These are phyloP conservation scores for Calyptomena viridis DNA, from an alignment of 2,113 vertebrate genomes.

Conservation along the genomic window DNA sequence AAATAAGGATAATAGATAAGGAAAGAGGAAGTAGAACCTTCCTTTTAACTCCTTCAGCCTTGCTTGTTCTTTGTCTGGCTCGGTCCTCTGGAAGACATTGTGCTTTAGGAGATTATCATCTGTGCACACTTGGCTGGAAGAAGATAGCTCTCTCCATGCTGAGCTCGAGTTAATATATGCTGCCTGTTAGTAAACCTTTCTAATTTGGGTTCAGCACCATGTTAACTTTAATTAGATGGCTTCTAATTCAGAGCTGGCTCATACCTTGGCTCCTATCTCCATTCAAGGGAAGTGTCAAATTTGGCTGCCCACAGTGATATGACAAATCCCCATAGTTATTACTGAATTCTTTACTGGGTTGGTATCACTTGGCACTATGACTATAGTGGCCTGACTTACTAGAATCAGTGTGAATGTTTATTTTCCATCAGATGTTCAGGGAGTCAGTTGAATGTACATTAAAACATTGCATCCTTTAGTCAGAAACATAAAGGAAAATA, in stretches of 20 bases:
- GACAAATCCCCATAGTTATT: background rate
- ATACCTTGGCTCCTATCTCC: background rate
- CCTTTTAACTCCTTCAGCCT: background rate
- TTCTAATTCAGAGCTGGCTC: slow-evolving; percentile 12
- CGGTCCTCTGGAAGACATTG: background rate
- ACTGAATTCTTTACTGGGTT: background rate
- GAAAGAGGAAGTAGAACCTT: background rate
- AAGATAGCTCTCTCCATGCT: background rate
- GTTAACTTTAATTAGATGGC: slow-evolving; percentile 41
- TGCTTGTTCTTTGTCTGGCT: background rate
- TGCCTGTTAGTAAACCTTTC: background rate
- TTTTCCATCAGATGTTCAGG: background rate
- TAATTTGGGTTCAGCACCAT: slow-evolving; percentile 10
- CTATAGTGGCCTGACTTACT: background rate
- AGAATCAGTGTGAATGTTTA: background rate
- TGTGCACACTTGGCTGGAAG: background rate
- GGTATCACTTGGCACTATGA: background rate
- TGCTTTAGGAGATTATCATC: background rate
- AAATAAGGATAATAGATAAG: background rate
- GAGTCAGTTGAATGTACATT: background rate
- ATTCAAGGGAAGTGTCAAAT: background rate
- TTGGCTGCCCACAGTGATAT: background rate
- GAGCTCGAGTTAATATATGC: background rate
- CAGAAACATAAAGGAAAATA: background rate
- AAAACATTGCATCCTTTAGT: background rate